Base-by-base conservation (phyloP, 2,888 invertebrate species). In the Torymus auratus region DNA sequence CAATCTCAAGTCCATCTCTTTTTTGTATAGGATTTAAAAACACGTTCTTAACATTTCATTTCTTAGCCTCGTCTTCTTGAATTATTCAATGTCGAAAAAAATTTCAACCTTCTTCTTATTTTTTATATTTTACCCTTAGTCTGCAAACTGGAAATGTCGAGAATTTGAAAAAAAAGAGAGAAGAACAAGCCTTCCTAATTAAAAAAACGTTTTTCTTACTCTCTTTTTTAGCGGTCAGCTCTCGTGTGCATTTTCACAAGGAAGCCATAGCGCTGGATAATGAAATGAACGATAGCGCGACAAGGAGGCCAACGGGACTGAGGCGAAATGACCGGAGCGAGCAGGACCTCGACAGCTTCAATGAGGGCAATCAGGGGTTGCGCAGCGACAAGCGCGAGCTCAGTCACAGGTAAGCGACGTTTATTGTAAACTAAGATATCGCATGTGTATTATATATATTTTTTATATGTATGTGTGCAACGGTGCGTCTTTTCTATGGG, bases 311-410 rank as follows among this genome's bases (percentile, higher is more conserved):
- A 41, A 81, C 83, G 41, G 84, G 84, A 10, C 78, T 87, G n/a
- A 83, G 81, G 68, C 87, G 87, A 79, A 88, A 89, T 81, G 87
- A 90, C 84, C 86, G 87, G 68, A 89, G 87, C 65, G 89, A 89
- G 70, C 87, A 88, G 76, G 89, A 89, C 75, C 82, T 89, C 83
- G 89, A 89, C 82, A 87, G 86, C 79, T 90, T 87, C 84, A 88
- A 85, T 20, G 88, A 89, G 72, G 89, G 88, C 77, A 84, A 83
- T 60, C 83, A 85, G 17, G 84, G 85, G 65, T 82, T 85, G 70
- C 86, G 87, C 78, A 86, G 87, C 41, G 89, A 91, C 84, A 89
- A 89, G 65, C 88, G 91, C 20, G 90, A 91, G 85, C 84, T 90
- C 53, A 86, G 88, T 71, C 91, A 91, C 88, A 91, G 91, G 91